Evolutionary conservation across 2,888 invertebrate genomes (phyloP), one percentile per base, ranked within the genome.

Genomic region (Chymomyza caudatula): DNA sequence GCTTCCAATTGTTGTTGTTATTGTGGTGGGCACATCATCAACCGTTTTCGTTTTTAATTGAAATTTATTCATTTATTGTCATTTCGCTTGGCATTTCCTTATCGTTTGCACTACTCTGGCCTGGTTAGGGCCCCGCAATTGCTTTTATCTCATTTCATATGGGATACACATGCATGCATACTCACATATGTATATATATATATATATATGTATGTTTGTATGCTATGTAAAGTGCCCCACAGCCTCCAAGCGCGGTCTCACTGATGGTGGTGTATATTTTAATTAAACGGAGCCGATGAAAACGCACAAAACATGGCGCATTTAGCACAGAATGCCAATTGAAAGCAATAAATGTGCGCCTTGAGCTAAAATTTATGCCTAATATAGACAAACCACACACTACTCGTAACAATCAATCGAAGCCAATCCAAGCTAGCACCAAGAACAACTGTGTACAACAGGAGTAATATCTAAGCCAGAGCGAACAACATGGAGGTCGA

Each of bases 331-430:
- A 60, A 62, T 67, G 67, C 74, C 67, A 85, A 80, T 80, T 83
- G 83, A 75, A 66, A 64, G 63, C 73, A 80, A 80, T 85, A 79
- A 80, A 80, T 83, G 83, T 77, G 85, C 51, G 51, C 22, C 20
- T 13, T 13, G 5, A 51, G 22, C 3, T 51, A 20, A 3, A 51
- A 51, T 51, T 20, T 51, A 20, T 19, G 19, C 80, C 71, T 60
- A 69, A 73, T 69, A 69, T 63, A 77, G 77, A 81, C 77, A 84
- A 77, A 83, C 80, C 62, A 71, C 72, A 70, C 52, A 37, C 3
- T 11, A 37, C 29, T 37, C 55, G 76, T 65, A 78, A 54, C 70
- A 58, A 69, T 69, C 77, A 76, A 78, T 69, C 58, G 67, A 49
- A 20, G 55, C 17, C 63, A 44, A 52, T 58, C 49, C 49, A 67